Base-by-base conservation (phyloP, 1,140 invertebrate genomes). In the Panagrolaimus sp. region DNA sequence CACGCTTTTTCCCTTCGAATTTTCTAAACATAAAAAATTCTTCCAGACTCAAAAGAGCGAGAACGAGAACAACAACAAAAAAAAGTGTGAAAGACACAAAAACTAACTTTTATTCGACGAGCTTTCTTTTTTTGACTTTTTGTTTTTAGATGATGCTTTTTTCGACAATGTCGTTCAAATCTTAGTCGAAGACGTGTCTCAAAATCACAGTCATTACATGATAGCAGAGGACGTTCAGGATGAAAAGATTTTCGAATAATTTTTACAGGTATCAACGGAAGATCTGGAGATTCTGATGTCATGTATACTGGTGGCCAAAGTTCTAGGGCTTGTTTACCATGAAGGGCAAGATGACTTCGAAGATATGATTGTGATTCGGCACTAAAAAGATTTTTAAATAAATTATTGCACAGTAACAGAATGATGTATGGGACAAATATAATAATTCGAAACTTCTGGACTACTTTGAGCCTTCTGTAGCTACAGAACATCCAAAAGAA, bases 81-180 rank as follows among this genome's bases (percentile, higher is more conserved):
- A 38, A 38, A 7, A 38, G 7, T 38, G n/a, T n/a, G n/a, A n/a
- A n/a, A n/a, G n/a, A n/a, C 7, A 38, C n/a, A 20, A 13, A 27
- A 27, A 57, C 51, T 57, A 20, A 20, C 9, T 57, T 27, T 48
- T 48, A 14, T 14, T 48, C 47, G 47, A 48, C 14, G n/a, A 20
- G 51, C 27, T 57, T 27, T 27, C 20, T 16, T 20, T 57, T 3
- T 1, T 57, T 16, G 51, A 25, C 1, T 11, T 57, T 13, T 57
- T 57, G 51, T 57, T 57, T 13, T 57, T 57, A 16, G 9, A 57
- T n/a, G n/a, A n/a, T 57, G 51, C 27, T 57, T 57, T n/a, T 57
- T 13, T 20, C 20, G 51, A 11, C 51, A 11, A 8, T 57, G 51
- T 25, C 51, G 51, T 20, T 57, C 51, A 27, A 20, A 57, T 14